These are phyloP conservation scores for Myrmophylax atrothorax DNA, from an alignment of 2,113 vertebrate genomes.

Conservation along the genomic window DNA sequence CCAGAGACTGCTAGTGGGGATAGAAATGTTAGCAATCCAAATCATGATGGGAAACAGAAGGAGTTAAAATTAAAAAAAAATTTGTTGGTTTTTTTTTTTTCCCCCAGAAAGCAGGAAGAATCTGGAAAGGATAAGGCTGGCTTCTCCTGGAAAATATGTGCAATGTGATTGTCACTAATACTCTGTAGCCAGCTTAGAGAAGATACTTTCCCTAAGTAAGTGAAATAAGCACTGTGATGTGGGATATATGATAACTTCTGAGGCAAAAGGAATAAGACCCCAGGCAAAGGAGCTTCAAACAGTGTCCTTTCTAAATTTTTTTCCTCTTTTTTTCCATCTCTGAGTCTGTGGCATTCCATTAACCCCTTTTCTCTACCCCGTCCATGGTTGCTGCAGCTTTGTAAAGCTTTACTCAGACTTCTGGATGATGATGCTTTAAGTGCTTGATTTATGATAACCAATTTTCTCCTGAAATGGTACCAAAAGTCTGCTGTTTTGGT, in stretches of 20 bases:
- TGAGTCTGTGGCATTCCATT: not conserved
- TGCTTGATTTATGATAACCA: not conserved
- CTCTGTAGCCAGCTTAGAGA: not conserved
- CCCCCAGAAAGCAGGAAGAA: not conserved
- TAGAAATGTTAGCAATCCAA: slow-evolving; percentile 42
- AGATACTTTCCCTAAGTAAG: not conserved
- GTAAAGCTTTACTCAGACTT: not conserved
- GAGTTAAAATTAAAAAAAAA: not conserved
- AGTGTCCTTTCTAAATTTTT: not conserved
- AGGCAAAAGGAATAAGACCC: slow-evolving; percentile 43
- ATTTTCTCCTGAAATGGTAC: slow-evolving; percentile 40
- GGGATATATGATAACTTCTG: slow-evolving; percentile 28
- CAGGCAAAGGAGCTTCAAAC: not conserved
- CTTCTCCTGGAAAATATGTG: slow-evolving; percentile 1
- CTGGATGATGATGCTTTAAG: not conserved
- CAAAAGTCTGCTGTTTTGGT: slow-evolving; percentile 31
- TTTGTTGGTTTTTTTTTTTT: too few species aligned
- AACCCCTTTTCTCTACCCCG: not conserved
- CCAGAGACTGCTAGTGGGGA: not conserved
- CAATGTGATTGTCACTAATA: not conserved
- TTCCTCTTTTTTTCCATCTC: not conserved
- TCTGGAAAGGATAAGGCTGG: not conserved
- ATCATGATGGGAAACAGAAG: slow-evolving; percentile 58
- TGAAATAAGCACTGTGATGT: not conserved
- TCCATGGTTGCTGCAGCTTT: not conserved